These are phyloP conservation scores for Conopomorpha cramerella DNA, from an alignment of 1,140 invertebrate genomes.

Conservation along the genomic window DNA sequence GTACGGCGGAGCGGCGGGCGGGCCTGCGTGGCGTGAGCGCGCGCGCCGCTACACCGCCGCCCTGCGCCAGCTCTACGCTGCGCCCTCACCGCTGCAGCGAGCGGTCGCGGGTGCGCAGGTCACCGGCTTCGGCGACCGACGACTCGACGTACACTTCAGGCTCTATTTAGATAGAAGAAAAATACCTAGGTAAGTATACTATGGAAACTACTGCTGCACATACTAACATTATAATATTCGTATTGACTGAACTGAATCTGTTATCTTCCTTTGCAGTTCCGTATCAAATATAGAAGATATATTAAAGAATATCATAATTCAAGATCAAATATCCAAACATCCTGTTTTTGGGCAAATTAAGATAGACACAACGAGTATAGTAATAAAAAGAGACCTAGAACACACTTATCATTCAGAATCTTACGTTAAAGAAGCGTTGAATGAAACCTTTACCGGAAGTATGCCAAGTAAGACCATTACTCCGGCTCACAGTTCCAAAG, in stretches of 20 bases:
- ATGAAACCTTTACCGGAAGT: constrained; percentile 38
- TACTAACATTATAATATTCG: constrained; percentile 4
- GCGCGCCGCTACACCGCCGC: constrained; percentile 61
- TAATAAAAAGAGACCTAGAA: constrained; percentile 65
- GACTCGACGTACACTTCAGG: constrained; percentile 75
- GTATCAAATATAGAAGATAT: constrained; percentile 69
- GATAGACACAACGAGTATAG: constrained; percentile 67
- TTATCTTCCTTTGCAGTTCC: constrained; percentile 51
- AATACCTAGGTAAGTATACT: constrained; percentile 64
- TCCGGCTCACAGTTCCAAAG: too few species aligned
- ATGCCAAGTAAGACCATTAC: constrained; percentile 34
- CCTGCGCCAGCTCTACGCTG: constrained; percentile 63
- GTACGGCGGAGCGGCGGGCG: constrained; percentile 50
- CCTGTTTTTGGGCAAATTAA: constrained; percentile 70
- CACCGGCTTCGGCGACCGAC: constrained; percentile 71
- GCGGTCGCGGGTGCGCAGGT: constrained; percentile 68
- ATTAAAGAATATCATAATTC: constrained; percentile 68
- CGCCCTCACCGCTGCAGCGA: constrained; percentile 56
- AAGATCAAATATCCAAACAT: constrained; percentile 68
- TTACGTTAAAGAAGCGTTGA: constrained; percentile 42
- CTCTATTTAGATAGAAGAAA: constrained; percentile 76
- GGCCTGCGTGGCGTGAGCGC: constrained; percentile 34
- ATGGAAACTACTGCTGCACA: background rate
- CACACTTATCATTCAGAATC: constrained; percentile 52
- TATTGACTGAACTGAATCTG: constrained; percentile 1